These are phyloP conservation scores for Limnephilus marmoratus DNA, from an alignment of 2,888 invertebrate species.

Conservation along the genomic window DNA sequence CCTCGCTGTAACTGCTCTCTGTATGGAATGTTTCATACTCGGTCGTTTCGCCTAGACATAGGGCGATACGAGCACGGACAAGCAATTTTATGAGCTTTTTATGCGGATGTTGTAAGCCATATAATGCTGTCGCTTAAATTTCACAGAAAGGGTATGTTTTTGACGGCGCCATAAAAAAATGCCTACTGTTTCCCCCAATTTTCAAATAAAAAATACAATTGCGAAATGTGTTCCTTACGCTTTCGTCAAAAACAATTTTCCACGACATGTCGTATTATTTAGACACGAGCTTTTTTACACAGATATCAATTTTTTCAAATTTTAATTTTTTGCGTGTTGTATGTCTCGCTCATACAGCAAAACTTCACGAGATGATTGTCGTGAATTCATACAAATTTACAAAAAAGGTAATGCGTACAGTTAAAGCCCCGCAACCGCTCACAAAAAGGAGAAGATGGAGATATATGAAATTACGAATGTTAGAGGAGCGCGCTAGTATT, in stretches of 20 bases:
- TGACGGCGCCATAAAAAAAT: slow-evolving; percentile 42
- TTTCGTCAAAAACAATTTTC: neutral
- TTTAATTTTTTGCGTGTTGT: neutral
- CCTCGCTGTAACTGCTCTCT: neutral
- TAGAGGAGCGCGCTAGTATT: no score
- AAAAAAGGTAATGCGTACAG: no score
- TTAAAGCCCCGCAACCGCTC: no score
- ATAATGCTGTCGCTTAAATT: slow-evolving; percentile 46
- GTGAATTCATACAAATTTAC: no score
- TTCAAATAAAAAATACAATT: slow-evolving; percentile 23
- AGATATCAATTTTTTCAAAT: neutral
- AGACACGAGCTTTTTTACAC: neutral
- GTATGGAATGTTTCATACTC: neutral
- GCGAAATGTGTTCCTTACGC: slow-evolving; percentile 5
- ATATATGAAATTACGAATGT: no score
- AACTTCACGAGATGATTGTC: neutral
- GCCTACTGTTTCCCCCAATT: slow-evolving; percentile 23
- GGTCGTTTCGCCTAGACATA: slow-evolving; percentile 13
- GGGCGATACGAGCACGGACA: slow-evolving; percentile 25
- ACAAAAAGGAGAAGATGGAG: no score
- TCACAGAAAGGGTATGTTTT: slow-evolving; percentile 39
- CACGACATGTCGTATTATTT: neutral
- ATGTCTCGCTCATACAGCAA: neutral
- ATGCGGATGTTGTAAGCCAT: slow-evolving; percentile 44
- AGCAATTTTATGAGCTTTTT: slow-evolving; percentile 39